These are phyloP conservation scores for Eucidaris tribuloides DNA, from an alignment of 35 echinoderm and acorn worm genomes.

Conservation along the genomic window DNA sequence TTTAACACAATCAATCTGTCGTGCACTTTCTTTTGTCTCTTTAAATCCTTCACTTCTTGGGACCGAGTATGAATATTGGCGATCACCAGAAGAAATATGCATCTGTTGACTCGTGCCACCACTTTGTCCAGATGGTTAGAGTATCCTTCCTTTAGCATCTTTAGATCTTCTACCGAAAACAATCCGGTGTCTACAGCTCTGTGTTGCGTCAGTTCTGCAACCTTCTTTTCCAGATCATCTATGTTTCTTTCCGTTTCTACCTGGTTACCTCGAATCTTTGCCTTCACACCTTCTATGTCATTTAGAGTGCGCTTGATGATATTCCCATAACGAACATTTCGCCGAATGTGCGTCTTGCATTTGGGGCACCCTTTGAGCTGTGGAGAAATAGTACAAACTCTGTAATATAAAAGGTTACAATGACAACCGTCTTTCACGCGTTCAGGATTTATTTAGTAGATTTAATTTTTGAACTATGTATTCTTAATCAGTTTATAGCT, in stretches of 20 bases:
- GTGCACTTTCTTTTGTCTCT: too few relatives aligned
- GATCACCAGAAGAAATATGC: background rate
- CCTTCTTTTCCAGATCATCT: background rate
- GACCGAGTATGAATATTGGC: background rate
- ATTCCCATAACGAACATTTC: constrained; percentile 49
- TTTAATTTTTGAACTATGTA: background rate
- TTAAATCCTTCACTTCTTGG: too few relatives aligned
- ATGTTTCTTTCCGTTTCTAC: constrained; percentile 7
- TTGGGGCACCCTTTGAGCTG: constrained; percentile 49
- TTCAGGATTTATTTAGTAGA: too few relatives aligned
- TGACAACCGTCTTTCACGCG: too few relatives aligned
- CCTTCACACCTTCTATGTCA: constrained; percentile 42
- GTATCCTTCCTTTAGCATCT: background rate
- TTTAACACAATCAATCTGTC: background rate
- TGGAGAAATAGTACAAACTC: background rate
- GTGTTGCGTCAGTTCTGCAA: background rate
- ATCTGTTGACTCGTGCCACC: background rate
- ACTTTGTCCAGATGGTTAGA: background rate
- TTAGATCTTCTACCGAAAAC: background rate
- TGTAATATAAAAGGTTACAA: background rate
- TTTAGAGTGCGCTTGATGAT: constrained; percentile 30
- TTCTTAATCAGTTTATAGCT: background rate
- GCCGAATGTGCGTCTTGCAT: constrained; percentile 46
- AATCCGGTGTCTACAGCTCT: background rate
- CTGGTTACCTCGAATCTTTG: constrained; percentile 5